Base-by-base conservation (phyloP, 2,888 invertebrate species). In the Acanthosepion pharaonis region DNA sequence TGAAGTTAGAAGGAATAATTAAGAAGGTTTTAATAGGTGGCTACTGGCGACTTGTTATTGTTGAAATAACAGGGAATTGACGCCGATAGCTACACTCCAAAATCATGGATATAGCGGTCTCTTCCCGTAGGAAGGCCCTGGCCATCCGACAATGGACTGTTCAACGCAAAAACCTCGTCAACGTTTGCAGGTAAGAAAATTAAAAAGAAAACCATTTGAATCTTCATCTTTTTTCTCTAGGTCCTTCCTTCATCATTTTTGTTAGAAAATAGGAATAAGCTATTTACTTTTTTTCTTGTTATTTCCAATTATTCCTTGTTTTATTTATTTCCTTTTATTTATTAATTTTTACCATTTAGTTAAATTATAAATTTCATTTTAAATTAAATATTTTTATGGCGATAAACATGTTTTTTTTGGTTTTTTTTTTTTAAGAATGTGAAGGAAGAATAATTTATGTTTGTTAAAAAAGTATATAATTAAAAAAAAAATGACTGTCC, bases 131-230 rank as follows among this genome's bases (percentile, higher is more conserved):
- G 53, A 94, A 94, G 53, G 94, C 94, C 33, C 55, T 94, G 28
- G 94, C 94, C 53, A 53, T 94, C 94, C 49, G 94, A 53, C 94
- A 94, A 59, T 59, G 53, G 94, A 94, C 94, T 33, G 94, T 94
- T 11, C 94, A 94, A n/a, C 28, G 94, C 8, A 94, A 59, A 53
- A 94, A 94, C 42, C 94, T 94, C 42, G 94, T 94, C 28, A 94
- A 94, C 33, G 53, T 94, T 53, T 94, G 94, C 94, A 94, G 94
- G 94, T 94, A 94, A 92, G 92, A 48, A 49, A 92, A 23, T 64
- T 0, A 64, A 64, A 25, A 64, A 25, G 3, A 25, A 64, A 25
- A 23, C 8, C 64, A 25, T 25, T 64, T 64, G 8, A 25, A 8
- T 23, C 25, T 64, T 64, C 25, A 25, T 64, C 25, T 23, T 64